These are phyloP conservation scores for Scaptodrosophila lebanonensis DNA, from an alignment of 1,140 invertebrate genomes.

Conservation along the genomic window DNA sequence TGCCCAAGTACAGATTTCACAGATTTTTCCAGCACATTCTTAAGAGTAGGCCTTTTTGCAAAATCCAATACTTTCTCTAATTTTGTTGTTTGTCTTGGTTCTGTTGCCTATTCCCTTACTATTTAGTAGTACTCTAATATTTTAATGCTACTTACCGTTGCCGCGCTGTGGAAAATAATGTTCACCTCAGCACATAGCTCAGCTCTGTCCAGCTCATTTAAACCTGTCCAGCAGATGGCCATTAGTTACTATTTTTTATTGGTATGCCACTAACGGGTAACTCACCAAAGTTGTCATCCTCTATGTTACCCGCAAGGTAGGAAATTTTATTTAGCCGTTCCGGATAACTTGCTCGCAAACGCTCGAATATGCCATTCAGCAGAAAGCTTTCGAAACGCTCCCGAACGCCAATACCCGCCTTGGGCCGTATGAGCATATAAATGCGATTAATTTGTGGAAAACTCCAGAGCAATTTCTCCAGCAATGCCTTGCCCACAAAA, in stretches of 20 bases:
- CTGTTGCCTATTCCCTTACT: too few species aligned
- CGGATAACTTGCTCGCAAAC: constrained; percentile 49
- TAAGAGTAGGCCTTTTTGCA: too few species aligned
- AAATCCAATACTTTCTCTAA: too few species aligned
- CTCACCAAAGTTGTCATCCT: constrained; percentile 68
- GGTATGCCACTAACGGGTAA: constrained; percentile 1
- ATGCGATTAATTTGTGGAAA: constrained; percentile 82
- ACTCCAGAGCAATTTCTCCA: constrained; percentile 85
- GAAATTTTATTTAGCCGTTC: constrained; percentile 74
- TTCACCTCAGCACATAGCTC: constrained; percentile 81
- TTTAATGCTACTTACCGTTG: constrained; percentile 88
- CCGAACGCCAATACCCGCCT: constrained; percentile 68
- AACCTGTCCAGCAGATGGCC: constrained; percentile 81
- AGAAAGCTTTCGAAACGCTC: constrained; percentile 60
- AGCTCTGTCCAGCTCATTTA: constrained; percentile 79
- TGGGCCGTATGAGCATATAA: constrained; percentile 84
- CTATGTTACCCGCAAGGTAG: constrained; percentile 76
- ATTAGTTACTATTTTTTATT: constrained; percentile 3
- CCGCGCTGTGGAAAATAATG: constrained; percentile 91
- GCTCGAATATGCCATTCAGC: constrained; percentile 67
- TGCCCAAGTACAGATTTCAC: too few species aligned
- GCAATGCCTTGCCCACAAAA: constrained; percentile 83
- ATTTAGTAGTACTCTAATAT: too few species aligned
- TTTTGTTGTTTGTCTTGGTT: too few species aligned
- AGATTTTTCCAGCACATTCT: too few species aligned